phyloP scores from a whole-genome alignment of 1,140 invertebrate genomes.

The Papilio helenus region DNA sequence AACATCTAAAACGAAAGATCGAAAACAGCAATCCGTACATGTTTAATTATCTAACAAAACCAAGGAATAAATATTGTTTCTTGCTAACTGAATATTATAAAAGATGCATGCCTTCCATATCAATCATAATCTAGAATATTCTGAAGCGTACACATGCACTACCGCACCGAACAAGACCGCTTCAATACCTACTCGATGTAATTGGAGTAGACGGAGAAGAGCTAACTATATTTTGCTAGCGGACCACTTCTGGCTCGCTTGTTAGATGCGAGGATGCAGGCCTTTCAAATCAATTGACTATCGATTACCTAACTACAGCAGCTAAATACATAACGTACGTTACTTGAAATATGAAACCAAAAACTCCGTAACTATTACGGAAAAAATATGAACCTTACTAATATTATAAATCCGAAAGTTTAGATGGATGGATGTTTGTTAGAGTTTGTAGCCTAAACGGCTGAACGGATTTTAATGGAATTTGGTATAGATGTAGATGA shows the following conservation, averaged over 20 bases:
- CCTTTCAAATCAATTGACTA: slow-evolving; percentile 19
- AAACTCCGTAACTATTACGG: no score
- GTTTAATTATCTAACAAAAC: no score
- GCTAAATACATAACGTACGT: not conserved
- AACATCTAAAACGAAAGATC: no score
- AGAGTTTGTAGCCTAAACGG: no score
- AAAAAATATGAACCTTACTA: no score
- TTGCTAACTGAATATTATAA: not conserved
- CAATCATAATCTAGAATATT: not conserved
- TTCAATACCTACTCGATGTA: slow-evolving; percentile 17
- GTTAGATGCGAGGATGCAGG: slow-evolving; percentile 8
- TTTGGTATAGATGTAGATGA: no score
- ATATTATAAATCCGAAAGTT: no score
- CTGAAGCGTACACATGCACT: slow-evolving; percentile 1
- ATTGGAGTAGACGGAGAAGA: not conserved
- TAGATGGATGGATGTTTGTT: no score
- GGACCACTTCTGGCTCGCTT: slow-evolving; percentile 13
- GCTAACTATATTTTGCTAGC: slow-evolving; percentile 25
- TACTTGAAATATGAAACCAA: no score
- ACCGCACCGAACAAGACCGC: not conserved
- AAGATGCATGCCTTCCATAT: not conserved
- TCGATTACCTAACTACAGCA: not conserved
- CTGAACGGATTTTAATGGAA: no score
- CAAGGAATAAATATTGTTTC: no score
- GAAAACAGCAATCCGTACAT: no score